Percentiles rank a stretch among this genome's conserved stretches.
Conservation (phyloP, 2,113 vertebrate genomes). For the Lontra canadensis region DNA sequence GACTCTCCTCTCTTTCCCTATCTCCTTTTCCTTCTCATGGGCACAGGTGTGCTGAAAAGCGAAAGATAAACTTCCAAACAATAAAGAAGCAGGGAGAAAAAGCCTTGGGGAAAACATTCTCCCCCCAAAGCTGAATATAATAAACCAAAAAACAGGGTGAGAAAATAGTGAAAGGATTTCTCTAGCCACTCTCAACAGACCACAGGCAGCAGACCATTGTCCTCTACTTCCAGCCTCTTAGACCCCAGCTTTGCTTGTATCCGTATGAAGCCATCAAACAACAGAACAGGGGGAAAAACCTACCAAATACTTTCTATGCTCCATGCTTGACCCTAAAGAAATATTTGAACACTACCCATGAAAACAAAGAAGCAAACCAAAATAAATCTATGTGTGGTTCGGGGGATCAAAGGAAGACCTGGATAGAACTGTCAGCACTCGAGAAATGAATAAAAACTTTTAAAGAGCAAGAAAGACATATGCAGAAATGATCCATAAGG, state of each 20-base stretch:
- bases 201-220: neutral
- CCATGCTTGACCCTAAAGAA: neutral
- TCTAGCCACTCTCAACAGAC: neutral
- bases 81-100: neutral
- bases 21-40: neutral
- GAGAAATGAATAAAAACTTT: neutral
- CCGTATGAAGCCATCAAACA: neutral
- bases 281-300: neutral
- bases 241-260: neutral
- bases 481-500: neutral
- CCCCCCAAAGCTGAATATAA: neutral
- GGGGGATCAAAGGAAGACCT: neutral
- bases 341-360: neutral
- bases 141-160: neutral
- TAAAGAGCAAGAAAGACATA: neutral
- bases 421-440: neutral
- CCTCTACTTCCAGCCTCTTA: neutral
- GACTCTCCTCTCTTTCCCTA: neutral
- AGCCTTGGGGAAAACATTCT: neutral
- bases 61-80: neutral
- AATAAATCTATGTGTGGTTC: neutral
- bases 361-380: conserved; percentile 32
- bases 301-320: neutral
- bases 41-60: neutral
- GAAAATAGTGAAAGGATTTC: neutral